Evolutionary conservation across 1,140 invertebrate species (phyloP).

Genomic region (Drosophila azteca): DNA sequence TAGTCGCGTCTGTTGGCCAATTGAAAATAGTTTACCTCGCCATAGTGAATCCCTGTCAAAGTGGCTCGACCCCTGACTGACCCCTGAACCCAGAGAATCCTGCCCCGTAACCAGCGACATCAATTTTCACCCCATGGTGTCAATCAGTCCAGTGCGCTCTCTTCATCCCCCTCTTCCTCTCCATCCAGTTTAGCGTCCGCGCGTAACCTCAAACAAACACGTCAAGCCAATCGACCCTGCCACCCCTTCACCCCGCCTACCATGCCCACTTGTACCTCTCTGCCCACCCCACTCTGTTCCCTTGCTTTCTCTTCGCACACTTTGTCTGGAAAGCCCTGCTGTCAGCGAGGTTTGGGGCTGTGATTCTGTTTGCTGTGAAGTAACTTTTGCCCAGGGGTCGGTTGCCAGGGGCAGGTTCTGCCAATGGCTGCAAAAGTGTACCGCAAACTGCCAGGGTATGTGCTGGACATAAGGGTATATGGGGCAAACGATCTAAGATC

Average conservation of each 20-base stretch:
- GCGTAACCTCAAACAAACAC: constrained; percentile 58
- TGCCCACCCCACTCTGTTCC: not conserved
- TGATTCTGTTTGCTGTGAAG: constrained; percentile 43
- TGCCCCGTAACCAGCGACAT: constrained; percentile 22
- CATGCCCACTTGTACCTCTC: no score
- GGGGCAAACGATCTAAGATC: no score
- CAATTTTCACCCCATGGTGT: constrained; percentile 55
- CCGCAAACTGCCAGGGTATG: no score
- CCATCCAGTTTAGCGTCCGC: constrained; percentile 23
- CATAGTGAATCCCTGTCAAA: constrained; percentile 41
- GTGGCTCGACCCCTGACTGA: constrained; percentile 14
- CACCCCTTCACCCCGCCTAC: not conserved
- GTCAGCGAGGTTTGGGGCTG: constrained; percentile 29
- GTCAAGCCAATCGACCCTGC: constrained; percentile 17
- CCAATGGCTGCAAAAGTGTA: constrained; percentile 2
- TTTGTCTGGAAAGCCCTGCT: constrained; percentile 35
- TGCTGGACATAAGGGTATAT: no score
- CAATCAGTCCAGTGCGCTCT: constrained; percentile 44
- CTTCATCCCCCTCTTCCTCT: not conserved
- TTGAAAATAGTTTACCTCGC: constrained; percentile 31
- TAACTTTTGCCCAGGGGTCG: constrained; percentile 14
- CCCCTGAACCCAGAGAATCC: constrained; percentile 19
- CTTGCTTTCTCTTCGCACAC: not conserved
- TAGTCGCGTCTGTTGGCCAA: constrained; percentile 22
- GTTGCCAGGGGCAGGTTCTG: constrained; percentile 8